Percentiles rank a stretch among this genome's conserved stretches.
These are phyloP conservation scores for Cremastinae sp. DNA, from an alignment of 2,888 invertebrate species.

Conservation along the genomic window DNA sequence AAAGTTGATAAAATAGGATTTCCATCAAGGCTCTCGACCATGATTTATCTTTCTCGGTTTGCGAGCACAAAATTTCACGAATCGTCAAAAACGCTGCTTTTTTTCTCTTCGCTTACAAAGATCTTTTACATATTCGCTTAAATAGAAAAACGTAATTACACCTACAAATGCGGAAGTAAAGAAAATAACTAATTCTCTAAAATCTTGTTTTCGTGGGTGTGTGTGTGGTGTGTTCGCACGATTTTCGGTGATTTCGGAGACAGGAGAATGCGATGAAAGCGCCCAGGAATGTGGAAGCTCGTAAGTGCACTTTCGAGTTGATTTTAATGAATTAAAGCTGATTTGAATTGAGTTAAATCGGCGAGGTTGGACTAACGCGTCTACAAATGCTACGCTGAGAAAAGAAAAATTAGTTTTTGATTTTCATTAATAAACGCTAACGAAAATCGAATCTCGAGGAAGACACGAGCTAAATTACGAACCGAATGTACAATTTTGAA, in stretches of 20 bases:
- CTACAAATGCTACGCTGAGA: too few species aligned
- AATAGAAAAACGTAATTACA: constrained; percentile 37
- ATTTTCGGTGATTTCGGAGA: too few species aligned
- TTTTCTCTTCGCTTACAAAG: constrained; percentile 27
- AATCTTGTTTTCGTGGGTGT: constrained; percentile 35
- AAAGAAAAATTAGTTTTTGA: too few species aligned
- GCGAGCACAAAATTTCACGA: constrained; percentile 1
- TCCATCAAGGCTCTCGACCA: constrained; percentile 13
- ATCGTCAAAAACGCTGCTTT: constrained; percentile 23
- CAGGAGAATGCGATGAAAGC: too few species aligned
- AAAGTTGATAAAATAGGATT: constrained; percentile 20
- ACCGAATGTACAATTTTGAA: background rate
- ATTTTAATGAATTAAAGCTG: too few species aligned
- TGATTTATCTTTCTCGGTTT: background rate
- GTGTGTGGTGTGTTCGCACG: too few species aligned
- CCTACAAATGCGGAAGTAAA: constrained; percentile 59
- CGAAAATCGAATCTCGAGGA: too few species aligned
- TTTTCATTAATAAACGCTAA: constrained; percentile 1
- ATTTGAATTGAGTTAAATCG: too few species aligned
- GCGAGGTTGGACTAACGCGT: too few species aligned
- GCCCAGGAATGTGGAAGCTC: too few species aligned
- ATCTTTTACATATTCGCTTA: constrained; percentile 47
- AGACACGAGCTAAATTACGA: too few species aligned
- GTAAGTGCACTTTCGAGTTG: too few species aligned
- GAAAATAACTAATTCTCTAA: constrained; percentile 46